Percentiles rank a stretch among this genome's conserved stretches.
phyloP scores from a whole-genome alignment of 1,140 invertebrate genomes.

The Drosophila repletoides region DNA sequence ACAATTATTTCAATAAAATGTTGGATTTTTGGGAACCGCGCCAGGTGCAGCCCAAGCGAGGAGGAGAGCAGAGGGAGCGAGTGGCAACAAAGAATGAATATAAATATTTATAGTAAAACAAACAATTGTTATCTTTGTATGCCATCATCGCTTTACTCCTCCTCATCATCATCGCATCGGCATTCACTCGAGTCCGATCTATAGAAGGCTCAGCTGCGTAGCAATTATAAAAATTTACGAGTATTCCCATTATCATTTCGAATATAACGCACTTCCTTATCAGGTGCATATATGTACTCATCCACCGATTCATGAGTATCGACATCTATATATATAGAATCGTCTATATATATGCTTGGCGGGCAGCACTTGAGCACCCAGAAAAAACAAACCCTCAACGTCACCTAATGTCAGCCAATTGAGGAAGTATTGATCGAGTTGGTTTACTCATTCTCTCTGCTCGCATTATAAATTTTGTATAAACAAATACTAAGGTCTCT shows the following conservation, averaged over 20 bases:
- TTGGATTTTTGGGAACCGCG: slow-evolving; percentile 33
- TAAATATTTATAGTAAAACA: slow-evolving; percentile 61
- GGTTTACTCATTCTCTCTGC: slow-evolving; percentile 1
- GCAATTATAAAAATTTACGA: background rate
- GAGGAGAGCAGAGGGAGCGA: background rate
- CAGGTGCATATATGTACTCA: slow-evolving; percentile 15
- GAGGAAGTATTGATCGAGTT: slow-evolving; percentile 36
- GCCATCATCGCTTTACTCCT: slow-evolving; percentile 29
- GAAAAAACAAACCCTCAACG: slow-evolving; percentile 1
- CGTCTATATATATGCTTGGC: slow-evolving; percentile 8
- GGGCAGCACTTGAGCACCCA: slow-evolving; percentile 5
- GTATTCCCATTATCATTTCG: slow-evolving; percentile 9
- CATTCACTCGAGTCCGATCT: slow-evolving; percentile 39
- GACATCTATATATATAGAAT: background rate
- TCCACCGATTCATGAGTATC: no score
- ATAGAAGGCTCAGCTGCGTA: slow-evolving; percentile 7
- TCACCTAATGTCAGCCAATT: slow-evolving; percentile 18
- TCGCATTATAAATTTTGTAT: background rate
- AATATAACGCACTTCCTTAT: slow-evolving; percentile 25
- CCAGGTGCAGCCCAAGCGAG: slow-evolving; percentile 13
- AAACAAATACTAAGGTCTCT: no score
- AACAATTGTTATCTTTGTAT: slow-evolving; percentile 65
- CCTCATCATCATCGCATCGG: slow-evolving; percentile 32
- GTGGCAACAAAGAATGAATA: slow-evolving; percentile 28
- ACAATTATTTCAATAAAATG: background rate